Conservation (phyloP, 2,113 vertebrate genomes). For the Grammomys surdaster region DNA sequence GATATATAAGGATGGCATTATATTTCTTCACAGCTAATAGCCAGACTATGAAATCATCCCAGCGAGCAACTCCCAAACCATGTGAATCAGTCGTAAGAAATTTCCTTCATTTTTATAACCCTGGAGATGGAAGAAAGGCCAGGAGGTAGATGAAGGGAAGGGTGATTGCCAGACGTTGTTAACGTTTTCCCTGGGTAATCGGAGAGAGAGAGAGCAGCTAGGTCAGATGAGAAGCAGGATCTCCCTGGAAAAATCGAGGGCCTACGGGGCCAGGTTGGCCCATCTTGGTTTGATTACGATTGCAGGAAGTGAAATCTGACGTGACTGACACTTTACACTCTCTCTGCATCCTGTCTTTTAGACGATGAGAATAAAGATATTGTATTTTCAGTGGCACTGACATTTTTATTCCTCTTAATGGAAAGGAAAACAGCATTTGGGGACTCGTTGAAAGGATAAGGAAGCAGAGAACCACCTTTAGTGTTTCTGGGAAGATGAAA, state of each 20-base stretch:
- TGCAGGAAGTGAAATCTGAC: conserved; percentile 92
- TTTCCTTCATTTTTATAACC: conserved; percentile 89
- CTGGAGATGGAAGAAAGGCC: conserved; percentile 82
- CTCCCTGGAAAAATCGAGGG: conserved; percentile 58
- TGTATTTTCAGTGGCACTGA: conserved; percentile 85
- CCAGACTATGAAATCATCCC: conserved; percentile 92
- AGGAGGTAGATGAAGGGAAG: conserved; percentile 62
- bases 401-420: conserved; percentile 88
- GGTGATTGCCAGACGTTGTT: conserved; percentile 72
- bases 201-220: conserved; percentile 56
- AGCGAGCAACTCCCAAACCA: conserved; percentile 70
- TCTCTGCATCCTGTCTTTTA: conserved; percentile 90
- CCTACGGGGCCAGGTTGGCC: conserved; percentile 74
- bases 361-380: conserved; percentile 85
- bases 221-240: conserved; percentile 74
- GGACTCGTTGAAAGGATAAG: conserved; percentile 66
- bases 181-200: conserved; percentile 82
- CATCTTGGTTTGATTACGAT: conserved; percentile 92
- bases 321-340: conserved; percentile 90
- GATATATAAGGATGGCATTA: conserved; percentile 84
- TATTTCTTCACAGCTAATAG: conserved; percentile 89
- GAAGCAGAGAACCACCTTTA: conserved; percentile 52
- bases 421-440: conserved; percentile 72
- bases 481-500: conserved; percentile 51
- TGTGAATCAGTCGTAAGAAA: conserved; percentile 85